These are phyloP conservation scores for Laspeyria flexula DNA, from an alignment of 2,888 invertebrate genomes.

Conservation along the genomic window DNA sequence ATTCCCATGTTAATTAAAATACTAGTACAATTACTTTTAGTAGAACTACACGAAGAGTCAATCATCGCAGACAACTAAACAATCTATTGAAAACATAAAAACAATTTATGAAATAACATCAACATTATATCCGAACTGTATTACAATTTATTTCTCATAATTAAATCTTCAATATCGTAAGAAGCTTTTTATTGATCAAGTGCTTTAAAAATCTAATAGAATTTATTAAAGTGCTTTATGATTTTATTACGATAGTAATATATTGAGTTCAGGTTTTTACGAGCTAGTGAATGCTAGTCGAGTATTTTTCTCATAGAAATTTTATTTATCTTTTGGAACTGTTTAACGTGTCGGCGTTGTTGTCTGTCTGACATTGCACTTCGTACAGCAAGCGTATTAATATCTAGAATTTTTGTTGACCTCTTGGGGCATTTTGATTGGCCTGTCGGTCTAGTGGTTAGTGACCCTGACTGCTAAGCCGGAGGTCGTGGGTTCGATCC, in stretches of 20 bases:
- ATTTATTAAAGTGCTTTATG: conserved; percentile 27
- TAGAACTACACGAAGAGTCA: background rate
- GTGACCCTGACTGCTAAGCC: too few species aligned
- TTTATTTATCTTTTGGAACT: background rate
- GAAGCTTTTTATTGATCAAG: conserved; percentile 34
- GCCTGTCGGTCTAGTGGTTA: too few species aligned
- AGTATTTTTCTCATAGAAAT: conserved; percentile 1
- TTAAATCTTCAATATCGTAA: conserved; percentile 31
- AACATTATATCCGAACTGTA: conserved; percentile 4
- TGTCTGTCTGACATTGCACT: too few species aligned
- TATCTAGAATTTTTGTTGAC: too few species aligned
- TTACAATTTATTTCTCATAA: conserved; percentile 8
- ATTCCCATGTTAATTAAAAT: conserved; percentile 7
- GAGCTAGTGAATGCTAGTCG: conserved; percentile 1
- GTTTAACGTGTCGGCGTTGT: background rate
- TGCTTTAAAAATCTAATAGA: conserved; percentile 11
- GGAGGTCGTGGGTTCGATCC: too few species aligned
- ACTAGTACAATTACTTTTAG: conserved; percentile 4
- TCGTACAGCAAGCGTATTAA: too few species aligned
- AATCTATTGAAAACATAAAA: conserved; percentile 8
- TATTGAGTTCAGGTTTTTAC: conserved; percentile 16
- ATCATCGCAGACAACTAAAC: conserved; percentile 6
- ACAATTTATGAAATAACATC: conserved; percentile 11
- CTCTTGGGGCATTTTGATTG: too few species aligned
- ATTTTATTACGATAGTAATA: conserved; percentile 33